Percentiles rank a stretch among this genome's conserved stretches.
phyloP scores from a whole-genome alignment of 2,888 invertebrate genomes.

The Harmothoe impar region DNA sequence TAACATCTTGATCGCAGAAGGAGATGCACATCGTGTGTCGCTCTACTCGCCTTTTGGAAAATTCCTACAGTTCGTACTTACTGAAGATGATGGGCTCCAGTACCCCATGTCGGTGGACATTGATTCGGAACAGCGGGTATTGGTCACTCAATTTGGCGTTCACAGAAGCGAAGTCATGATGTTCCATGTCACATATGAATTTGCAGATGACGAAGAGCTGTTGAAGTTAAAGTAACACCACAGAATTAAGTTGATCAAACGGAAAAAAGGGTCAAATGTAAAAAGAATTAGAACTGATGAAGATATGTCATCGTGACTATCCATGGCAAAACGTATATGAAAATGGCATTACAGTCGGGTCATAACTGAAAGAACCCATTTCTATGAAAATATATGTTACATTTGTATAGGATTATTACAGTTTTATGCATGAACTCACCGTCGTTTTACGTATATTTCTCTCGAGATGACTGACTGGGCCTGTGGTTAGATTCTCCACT shows the following conservation, averaged over 20 bases:
- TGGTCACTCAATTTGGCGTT: conserved; percentile 68
- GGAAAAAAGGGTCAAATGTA: background rate
- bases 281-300: background rate
- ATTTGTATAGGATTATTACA: too few species aligned
- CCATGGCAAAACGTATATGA: background rate
- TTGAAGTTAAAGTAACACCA: too few species aligned
- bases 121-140: conserved; percentile 61
- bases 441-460: too few species aligned
- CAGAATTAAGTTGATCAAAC: too few species aligned
- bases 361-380: too few species aligned
- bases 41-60: conserved; percentile 69
- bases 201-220: background rate
- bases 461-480: too few species aligned
- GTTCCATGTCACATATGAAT: conserved; percentile 63
- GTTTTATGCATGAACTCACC: too few species aligned
- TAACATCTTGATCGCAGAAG: conserved; percentile 68
- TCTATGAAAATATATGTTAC: too few species aligned
- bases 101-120: conserved; percentile 68
- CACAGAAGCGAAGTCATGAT: conserved; percentile 65
- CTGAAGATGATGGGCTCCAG: conserved; percentile 64
- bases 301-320: background rate
- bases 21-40: conserved; percentile 67
- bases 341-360: too few species aligned
- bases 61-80: conserved; percentile 64
- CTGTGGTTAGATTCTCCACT: too few species aligned